Base-by-base conservation (phyloP, 2,797 vertebrate species). In the Eulemur rubriventer region DNA sequence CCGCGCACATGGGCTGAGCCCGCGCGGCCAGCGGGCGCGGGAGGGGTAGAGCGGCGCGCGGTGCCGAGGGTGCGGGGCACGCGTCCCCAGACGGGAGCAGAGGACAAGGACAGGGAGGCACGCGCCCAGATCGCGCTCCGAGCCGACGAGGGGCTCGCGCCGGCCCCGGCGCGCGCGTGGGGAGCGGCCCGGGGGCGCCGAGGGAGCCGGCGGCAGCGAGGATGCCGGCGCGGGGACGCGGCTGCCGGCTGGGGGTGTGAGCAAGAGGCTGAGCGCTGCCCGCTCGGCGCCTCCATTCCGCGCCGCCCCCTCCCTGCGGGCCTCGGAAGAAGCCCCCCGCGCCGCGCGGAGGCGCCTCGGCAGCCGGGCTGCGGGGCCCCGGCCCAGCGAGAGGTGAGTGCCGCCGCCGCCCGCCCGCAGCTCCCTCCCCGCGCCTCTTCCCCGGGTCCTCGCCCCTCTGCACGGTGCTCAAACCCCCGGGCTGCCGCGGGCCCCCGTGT, bases 1-100 rank as follows among this genome's bases (percentile, higher is more conserved):
- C 97, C 92, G 97, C 90, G 96, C 96, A 97, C 96, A 97, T 98
- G 97, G 98, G 96, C 96, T 97, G 96, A 98, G 94, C 90, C 97
- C 94, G 95, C 97, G 93, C 89, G 84, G 94, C 89, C 96, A 72
- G 94, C 89, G 96, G 80, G 87, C 89, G 88, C 75, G 85, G 95
- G 96, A 90, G 96, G 87, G 93, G 91, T 96, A 97, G 96, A 94
- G 93, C 89, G 82, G 79, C 79, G 96, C 81, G 92, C 91, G 69
- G 95, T 86, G 97, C 96, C 55, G 92, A 72, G 92, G 95, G 97
- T 94, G 96, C 94, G 84, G 95, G 96, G 95, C 95, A 46, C 87
- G 43, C 83, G 93, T 75, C 91, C 94, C 93, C 94, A 92, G 96
- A 94, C 95, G 72, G 94, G 95, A 80, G 87, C 96, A 26, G 96